Base-by-base conservation (phyloP, 2,113 vertebrate genomes). In the Leucosticte australis region DNA sequence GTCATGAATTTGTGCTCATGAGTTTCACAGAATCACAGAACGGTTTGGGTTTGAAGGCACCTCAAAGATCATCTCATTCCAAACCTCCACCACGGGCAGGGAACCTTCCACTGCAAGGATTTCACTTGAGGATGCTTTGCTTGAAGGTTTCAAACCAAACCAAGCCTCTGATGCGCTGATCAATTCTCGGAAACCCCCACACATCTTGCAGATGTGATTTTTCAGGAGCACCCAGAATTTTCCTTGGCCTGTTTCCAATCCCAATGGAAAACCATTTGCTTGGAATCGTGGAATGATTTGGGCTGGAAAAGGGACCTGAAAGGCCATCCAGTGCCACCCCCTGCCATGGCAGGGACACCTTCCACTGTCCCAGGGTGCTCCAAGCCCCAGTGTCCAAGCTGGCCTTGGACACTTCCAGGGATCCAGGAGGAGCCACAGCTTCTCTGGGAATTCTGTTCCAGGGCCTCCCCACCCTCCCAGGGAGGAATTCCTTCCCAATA, bases 391-490 rank as follows among this genome's bases (percentile, higher is more conserved):
- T 20, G 22, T 65, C 77, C 77, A 80, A 1, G 39, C 39, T 14
- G 47, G 39, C 28, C 59, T 11, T 33, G 68, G 49, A 0, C 81
- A 55, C 6, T 73, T 0, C 47, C 68, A 73, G 68, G 39, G 57
- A 46, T 73, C 31, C 67, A 44, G 28, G 23, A 6, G 4, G 11
- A 64, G n/a, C 49, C 49, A 6, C 49, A 74, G n/a, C 41, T 47
- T 0, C n/a, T 30, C n/a, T 64, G 15, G 41, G 28, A 31, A 52
- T 18, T 39, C 15, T 8, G 8, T 12, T 4, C 44, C 24, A 10
- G 26, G 1, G 2, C 26, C 31, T 62, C 1, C 4, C 7, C 47
- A 53, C 10, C 9, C 0, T 50, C 22, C 0, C 15, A 33, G 18
- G 3, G 9, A 59, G 4, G 1, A 57, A 24, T 52, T 44, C 4